A percentile compares a stretch with the other conserved stretches of the same genome.
phyloP scores from a whole-genome alignment of 2,888 invertebrate genomes.

The Plutella xylostella region DNA sequence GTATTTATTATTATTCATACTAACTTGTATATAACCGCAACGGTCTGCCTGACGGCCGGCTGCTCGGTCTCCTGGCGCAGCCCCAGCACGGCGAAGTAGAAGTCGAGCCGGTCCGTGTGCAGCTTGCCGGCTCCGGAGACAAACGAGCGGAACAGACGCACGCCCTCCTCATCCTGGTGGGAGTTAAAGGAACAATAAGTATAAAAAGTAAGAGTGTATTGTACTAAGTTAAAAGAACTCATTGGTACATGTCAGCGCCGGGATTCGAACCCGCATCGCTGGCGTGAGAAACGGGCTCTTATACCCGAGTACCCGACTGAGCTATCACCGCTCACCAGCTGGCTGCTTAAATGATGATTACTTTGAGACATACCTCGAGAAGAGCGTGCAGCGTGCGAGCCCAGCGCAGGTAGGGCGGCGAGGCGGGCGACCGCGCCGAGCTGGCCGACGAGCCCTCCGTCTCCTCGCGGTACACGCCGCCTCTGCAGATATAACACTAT shows the following conservation, averaged over 20 bases:
- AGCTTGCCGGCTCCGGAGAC: slow-evolving; percentile 82
- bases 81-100: slow-evolving; percentile 95
- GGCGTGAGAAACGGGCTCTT: too few species aligned
- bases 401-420: slow-evolving; percentile 86
- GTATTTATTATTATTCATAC: too few species aligned
- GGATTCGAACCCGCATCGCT: too few species aligned
- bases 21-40: slow-evolving; percentile 86
- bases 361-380: slow-evolving; percentile 66
- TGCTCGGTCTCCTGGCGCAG: slow-evolving; percentile 78
- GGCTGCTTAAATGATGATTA: neutral
- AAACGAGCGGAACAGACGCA: slow-evolving; percentile 86
- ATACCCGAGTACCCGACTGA: too few species aligned
- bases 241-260: too few species aligned
- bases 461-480: slow-evolving; percentile 59
- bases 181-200: neutral
- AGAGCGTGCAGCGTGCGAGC: slow-evolving; percentile 86
- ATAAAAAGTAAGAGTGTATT: too few species aligned
- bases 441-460: slow-evolving; percentile 62
- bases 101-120: slow-evolving; percentile 85
- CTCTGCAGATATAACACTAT: slow-evolving; percentile 16
- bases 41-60: slow-evolving; percentile 78
- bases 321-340: too few species aligned
- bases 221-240: too few species aligned
- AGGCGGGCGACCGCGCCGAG: slow-evolving; percentile 61
- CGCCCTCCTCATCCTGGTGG: slow-evolving; percentile 84